A percentile compares a stretch with the other conserved stretches of the same genome.
Conservation (phyloP, 2,797 vertebrate genomes). For the Danio jaintianensis region DNA sequence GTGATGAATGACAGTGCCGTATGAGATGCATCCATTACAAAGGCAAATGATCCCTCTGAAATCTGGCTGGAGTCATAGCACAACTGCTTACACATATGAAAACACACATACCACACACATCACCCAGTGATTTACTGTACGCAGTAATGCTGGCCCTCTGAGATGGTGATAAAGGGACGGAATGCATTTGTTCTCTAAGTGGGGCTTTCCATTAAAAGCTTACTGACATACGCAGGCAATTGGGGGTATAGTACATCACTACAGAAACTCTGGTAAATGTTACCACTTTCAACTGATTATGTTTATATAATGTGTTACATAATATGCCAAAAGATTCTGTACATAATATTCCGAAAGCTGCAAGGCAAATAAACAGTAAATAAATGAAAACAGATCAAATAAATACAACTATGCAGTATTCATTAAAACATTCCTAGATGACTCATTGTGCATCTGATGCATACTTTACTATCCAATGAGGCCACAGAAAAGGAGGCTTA, state of each 20-base stretch:
- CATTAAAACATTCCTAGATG: neutral
- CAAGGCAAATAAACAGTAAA: neutral
- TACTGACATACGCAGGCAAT: conserved; percentile 48
- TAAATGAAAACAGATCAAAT: neutral
- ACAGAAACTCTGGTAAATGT: conserved; percentile 5
- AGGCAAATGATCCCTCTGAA: conserved; percentile 19
- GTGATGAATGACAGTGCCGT: conserved; percentile 24
- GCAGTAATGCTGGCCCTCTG: conserved; percentile 54
- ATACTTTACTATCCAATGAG: neutral
- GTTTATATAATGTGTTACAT: neutral
- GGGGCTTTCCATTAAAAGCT: conserved; percentile 66
- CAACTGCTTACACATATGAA: conserved; percentile 64
- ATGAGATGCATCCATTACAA: conserved; percentile 18
- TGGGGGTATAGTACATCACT: neutral
- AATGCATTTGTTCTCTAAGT: conserved; percentile 68
- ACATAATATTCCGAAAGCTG: neutral
- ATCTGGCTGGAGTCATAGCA: conserved; percentile 46
- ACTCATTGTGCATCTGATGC: neutral
- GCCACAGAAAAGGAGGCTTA: neutral
- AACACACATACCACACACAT: conserved; percentile 68
- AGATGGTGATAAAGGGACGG: conserved; percentile 62
- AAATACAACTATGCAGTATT: neutral
- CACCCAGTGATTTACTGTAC: conserved; percentile 53
- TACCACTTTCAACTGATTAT: conserved; percentile 47
- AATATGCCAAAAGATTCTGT: neutral